Base-by-base conservation (phyloP, 2,888 invertebrate genomes). In the Campoplex nolae region DNA sequence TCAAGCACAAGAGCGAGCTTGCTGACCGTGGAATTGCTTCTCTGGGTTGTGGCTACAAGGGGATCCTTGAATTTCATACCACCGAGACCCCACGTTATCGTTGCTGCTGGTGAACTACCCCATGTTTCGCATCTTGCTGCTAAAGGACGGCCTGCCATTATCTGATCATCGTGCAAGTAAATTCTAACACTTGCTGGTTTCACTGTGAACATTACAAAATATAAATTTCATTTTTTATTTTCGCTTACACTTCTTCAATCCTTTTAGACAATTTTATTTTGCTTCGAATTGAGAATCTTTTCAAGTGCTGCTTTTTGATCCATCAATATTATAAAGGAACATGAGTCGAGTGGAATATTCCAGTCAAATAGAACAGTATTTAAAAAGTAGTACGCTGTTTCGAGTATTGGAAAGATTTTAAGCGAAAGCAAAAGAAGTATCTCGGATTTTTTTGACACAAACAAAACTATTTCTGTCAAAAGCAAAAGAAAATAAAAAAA, bases 71-170 rank as follows among this genome's bases (percentile, higher is more conserved):
- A 96, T 89, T 96, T 95, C 91, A 96, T 96, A 86, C 96, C 96
- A 92, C 97, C 97, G 89, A 98, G 95, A 88, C 97, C 96, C 98
- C 98, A 98, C 91, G 97, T 96, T 86, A 98, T 96, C 93, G 97
- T 97, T 3, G 98, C 98, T 18, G 97, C 96, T 35, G 98, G 98
- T 93, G 97, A 97, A 74, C 98, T 98, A 54, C 98, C 98, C 93
- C 97, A 96, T 62, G 97, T 97, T 91, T 97, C 97, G 94, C 98
- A 98, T 88, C 96, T 96, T 89, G 97, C 96, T 76, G 96, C 96
- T 90, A 97, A 96, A 87, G 97, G 96, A 92, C 96, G 96, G 9
- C 97, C 97, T 9, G 97, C 97, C 88, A 97, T 96, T 83, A 97
- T 96, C 80, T 97, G 95, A 73, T 97, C 97, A 89, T 96, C 97